Percentiles rank a stretch among this genome's conserved stretches.
phyloP scores from a whole-genome alignment of 2,113 vertebrate species.

The Phylloscopus whistleri region DNA sequence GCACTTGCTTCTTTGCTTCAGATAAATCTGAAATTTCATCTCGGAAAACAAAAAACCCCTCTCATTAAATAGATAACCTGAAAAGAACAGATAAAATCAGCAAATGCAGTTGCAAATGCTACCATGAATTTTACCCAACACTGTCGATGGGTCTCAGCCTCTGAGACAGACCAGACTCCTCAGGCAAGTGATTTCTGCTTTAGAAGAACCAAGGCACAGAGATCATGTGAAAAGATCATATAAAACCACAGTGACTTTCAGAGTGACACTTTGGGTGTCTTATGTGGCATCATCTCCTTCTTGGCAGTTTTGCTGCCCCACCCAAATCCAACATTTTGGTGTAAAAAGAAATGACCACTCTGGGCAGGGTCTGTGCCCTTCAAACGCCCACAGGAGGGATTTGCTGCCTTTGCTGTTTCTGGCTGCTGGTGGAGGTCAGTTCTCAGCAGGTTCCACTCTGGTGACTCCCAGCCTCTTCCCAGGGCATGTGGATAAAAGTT shows the following conservation, averaged over 20 bases:
- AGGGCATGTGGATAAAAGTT: not conserved
- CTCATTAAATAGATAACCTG: not conserved
- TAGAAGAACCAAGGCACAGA: not conserved
- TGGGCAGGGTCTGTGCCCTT: not conserved
- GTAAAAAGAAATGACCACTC: not conserved
- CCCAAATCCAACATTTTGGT: not conserved
- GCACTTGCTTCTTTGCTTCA: not conserved
- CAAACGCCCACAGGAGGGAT: fast-evolving
- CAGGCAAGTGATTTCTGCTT: not conserved
- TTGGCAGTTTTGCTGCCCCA: not conserved
- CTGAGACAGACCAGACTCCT: not conserved
- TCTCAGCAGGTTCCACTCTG: not conserved
- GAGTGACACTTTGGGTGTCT: not conserved
- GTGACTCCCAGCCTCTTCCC: not conserved
- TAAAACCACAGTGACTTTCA: not conserved
- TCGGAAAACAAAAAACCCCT: not conserved
- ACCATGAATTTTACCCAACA: not conserved
- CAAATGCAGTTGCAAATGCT: not conserved
- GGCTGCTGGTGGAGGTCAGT: not conserved
- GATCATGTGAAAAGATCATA: fast-evolving
- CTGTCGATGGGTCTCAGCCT: not conserved
- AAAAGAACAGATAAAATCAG: not conserved
- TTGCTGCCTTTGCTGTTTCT: not conserved
- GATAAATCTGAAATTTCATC: not conserved
- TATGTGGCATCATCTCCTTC: not conserved